Evolutionary conservation across 1,140 invertebrate species (phyloP), one percentile per base, ranked within the genome.

Genomic region (Drosophila nannoptera): DNA sequence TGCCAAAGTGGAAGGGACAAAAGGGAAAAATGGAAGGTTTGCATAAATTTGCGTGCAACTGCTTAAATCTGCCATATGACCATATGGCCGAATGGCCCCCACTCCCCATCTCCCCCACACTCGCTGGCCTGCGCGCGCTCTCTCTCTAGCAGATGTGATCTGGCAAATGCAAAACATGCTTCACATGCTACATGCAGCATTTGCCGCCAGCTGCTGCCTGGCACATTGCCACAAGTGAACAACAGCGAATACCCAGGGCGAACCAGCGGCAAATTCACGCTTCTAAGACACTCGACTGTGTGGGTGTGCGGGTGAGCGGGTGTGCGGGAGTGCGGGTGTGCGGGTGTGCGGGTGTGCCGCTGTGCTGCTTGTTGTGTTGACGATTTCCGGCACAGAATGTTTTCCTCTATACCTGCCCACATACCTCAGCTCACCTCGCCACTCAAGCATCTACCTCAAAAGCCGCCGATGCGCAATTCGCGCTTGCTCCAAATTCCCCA

Each of bases 231-330:
- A 6, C 48, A 42, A 50, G 58, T 43, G 29, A 40, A 50, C 45
- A 61, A 43, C 46, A 40, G 46, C 45, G 33, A 49, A 48, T 64
- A 49, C 45, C 29, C 45, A 45, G 42, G 56, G 40, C 12, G 69
- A 66, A 66, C 64, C 77, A 73, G 55, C 65, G 75, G 64, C 67
- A 75, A 75, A 83, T 83, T 82, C 75, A 82, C 72, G 75, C 78
- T 73, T 69, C 78, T 76, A 67, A 84, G 72, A 78, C 78, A 62
- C 56, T 82, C 66, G 40, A 78, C 40, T 43, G 78, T 82, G 66
- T 36, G 40, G 46, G 38, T 53, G 29, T 53, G 38, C 45, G 46
- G 4, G 22, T 40, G 45, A n/a, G n/a, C 31, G 48, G 16, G 59
- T 50, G 48, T 22, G 46, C 40, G 29, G 4, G 6, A 5, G 8